Evolutionary conservation across 2,888 invertebrate species (phyloP).

Genomic region (Dolichopus griseipennis): DNA sequence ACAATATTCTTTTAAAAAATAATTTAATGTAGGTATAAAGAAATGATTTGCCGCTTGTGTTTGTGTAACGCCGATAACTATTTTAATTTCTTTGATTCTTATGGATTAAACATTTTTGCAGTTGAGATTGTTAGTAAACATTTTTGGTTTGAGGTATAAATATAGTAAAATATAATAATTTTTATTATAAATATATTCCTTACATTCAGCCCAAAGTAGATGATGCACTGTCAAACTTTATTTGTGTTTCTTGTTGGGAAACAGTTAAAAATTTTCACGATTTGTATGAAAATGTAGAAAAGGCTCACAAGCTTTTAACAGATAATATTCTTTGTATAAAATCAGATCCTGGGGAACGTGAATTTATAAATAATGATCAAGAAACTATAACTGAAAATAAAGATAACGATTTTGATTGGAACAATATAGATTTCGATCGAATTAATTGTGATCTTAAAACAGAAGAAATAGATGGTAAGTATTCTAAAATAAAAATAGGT

Average conservation of each 20-base stretch:
- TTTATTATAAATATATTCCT: background rate
- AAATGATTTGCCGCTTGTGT: constrained; percentile 7
- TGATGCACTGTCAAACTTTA: background rate
- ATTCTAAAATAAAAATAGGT: background rate
- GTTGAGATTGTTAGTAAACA: constrained; percentile 33
- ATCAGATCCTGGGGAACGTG: background rate
- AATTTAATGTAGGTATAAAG: background rate
- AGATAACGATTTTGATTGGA: background rate
- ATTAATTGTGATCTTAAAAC: background rate
- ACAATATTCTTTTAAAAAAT: too few species aligned
- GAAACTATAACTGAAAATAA: background rate
- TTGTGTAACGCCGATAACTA: background rate
- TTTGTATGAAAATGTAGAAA: background rate
- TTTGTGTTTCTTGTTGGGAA: background rate
- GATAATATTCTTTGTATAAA: background rate
- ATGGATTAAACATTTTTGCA: background rate
- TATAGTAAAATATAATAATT: background rate
- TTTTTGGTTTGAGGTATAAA: constrained; percentile 40
- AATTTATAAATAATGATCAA: background rate
- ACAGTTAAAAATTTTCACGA: background rate
- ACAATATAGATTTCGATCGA: background rate
- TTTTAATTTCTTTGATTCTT: background rate
- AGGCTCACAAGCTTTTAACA: background rate
- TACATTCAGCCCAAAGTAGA: background rate
- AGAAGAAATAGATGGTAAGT: background rate